These are phyloP conservation scores for Podarcis cretensis DNA, from an alignment of 2,113 vertebrate genomes.

Conservation along the genomic window DNA sequence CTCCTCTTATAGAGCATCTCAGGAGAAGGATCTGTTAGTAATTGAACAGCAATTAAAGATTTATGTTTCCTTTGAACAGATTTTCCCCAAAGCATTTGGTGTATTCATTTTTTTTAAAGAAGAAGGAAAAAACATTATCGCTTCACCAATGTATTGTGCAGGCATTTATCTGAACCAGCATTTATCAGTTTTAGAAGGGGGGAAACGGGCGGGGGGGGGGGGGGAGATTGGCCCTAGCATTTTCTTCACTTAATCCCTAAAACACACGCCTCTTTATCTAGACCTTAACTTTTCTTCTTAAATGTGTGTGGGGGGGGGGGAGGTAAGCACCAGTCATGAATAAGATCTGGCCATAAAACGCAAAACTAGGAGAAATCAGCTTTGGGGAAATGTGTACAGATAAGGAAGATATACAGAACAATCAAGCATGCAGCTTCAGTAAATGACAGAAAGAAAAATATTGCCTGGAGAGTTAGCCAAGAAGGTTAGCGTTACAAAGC, in stretches of 20 bases:
- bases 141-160: not conserved
- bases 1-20: not conserved
- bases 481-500: constrained; percentile 58
- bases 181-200: not conserved
- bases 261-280: not conserved
- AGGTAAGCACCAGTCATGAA: constrained; percentile 41
- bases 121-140: not conserved
- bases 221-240: no score
- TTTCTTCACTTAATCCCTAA: not conserved
- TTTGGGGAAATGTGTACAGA: not conserved
- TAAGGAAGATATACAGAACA: constrained; percentile 16
- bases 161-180: not conserved
- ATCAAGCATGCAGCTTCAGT: constrained; percentile 32
- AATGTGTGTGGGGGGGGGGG: constrained; percentile 22
- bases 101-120: not conserved
- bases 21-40: not conserved
- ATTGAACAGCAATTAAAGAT: not conserved
- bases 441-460: constrained; percentile 53
- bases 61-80: not conserved
- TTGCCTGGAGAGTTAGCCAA: constrained; percentile 49
- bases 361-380: constrained; percentile 17
- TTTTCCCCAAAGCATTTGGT: not conserved
- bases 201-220: no score
- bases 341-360: constrained; percentile 9
- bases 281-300: constrained; percentile 1